A percentile compares a stretch with the other conserved stretches of the same genome.
phyloP scores from a whole-genome alignment of 1,140 invertebrate genomes.

The Pachyrhynchus sulphureomaculatus region DNA sequence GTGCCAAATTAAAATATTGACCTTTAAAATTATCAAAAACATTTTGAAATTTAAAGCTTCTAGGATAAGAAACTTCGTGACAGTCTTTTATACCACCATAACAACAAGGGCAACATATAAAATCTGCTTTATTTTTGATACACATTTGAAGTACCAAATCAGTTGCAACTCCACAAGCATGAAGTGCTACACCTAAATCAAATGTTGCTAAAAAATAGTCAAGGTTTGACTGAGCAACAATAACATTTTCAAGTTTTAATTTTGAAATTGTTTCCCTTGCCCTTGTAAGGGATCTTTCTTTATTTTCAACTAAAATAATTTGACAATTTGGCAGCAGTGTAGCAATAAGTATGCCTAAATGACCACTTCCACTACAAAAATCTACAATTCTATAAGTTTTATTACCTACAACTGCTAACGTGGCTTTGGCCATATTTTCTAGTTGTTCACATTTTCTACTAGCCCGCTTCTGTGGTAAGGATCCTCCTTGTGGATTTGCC shows the following conservation, averaged over 20 bases:
- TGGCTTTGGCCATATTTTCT: constrained; percentile 82
- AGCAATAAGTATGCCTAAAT: constrained; percentile 86
- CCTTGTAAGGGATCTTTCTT: constrained; percentile 79
- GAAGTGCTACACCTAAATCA: constrained; percentile 83
- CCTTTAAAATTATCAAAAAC: constrained; percentile 21
- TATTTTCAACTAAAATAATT: constrained; percentile 88
- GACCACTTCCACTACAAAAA: constrained; percentile 92
- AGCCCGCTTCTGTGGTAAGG: constrained; percentile 72
- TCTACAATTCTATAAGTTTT: constrained; percentile 74
- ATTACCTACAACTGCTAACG: constrained; percentile 64
- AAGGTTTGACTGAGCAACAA: constrained; percentile 82
- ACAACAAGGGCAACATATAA: constrained; percentile 93
- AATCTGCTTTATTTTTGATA: constrained; percentile 70
- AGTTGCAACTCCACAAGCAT: constrained; percentile 93
- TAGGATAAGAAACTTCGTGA: constrained; percentile 72
- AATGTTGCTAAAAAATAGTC: constrained; percentile 78
- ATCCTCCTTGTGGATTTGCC: constrained; percentile 76
- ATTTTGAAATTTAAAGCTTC: constrained; percentile 61
- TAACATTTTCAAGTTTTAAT: constrained; percentile 74
- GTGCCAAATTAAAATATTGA: constrained; percentile 75
- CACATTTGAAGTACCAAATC: constrained; percentile 90
- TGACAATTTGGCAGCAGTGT: constrained; percentile 72
- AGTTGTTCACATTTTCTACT: constrained; percentile 85
- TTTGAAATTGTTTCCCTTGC: constrained; percentile 70
- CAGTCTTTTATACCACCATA: constrained; percentile 83